Conservation (phyloP, 2,797 vertebrate genomes). For the Pipistrellus nathusii region DNA sequence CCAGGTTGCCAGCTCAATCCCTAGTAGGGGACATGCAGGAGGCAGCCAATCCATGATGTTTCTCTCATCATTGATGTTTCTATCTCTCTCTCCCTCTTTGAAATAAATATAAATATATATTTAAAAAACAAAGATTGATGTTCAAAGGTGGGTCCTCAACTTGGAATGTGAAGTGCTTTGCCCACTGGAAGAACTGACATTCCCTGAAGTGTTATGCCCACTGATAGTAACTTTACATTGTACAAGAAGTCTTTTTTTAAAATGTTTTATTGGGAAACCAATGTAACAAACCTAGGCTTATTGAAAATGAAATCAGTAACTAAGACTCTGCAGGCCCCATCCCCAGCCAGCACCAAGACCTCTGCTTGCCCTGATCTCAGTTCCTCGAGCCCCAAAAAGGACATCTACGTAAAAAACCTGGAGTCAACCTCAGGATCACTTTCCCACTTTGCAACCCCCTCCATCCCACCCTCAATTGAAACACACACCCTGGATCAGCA, state of each 20-base stretch:
- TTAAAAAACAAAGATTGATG: neutral
- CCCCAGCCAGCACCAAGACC: conserved; percentile 66
- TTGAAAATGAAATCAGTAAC: conserved; percentile 80
- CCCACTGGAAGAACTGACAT: neutral
- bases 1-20: no score
- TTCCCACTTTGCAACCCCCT: neutral
- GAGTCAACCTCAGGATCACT: neutral
- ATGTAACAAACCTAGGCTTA: conserved; percentile 78
- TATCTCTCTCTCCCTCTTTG: no score
- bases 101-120: no score
- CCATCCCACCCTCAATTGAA: neutral
- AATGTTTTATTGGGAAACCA: conserved; percentile 80
- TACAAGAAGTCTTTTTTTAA: conserved; percentile 14
- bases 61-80: no score
- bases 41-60: no score
- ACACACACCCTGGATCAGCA: conserved; percentile 9
- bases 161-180: neutral
- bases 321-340: conserved; percentile 52
- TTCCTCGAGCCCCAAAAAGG: conserved; percentile 26
- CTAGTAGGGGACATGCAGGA: no score
- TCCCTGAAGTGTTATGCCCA: neutral
- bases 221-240: conserved; percentile 31
- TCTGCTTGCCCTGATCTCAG: conserved; percentile 23
- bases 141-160: neutral
- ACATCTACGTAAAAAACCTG: neutral